phyloP scores from a whole-genome alignment of 2,888 invertebrate genomes.

The Callyntrura sp. region DNA sequence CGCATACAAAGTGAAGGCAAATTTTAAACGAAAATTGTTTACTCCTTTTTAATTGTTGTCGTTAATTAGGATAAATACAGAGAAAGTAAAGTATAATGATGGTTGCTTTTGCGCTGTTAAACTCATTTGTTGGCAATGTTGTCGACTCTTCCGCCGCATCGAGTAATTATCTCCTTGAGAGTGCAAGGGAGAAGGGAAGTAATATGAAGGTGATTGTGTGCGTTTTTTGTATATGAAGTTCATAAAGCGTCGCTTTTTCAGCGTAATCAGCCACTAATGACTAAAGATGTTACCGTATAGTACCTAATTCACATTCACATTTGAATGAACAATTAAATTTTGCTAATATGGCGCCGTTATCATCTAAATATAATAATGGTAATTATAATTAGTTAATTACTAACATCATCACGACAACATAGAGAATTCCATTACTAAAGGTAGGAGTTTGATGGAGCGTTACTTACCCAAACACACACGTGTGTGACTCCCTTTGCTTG shows the following conservation, averaged over 20 bases:
- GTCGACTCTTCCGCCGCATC: neutral
- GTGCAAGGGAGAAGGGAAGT: neutral
- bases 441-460: neutral
- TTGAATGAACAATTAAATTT: neutral
- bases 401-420: neutral
- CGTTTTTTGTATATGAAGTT: constrained; percentile 14
- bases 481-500: constrained; percentile 24
- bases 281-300: neutral
- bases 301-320: neutral
- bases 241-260: constrained; percentile 31
- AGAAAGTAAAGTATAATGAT: neutral
- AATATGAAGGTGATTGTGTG: constrained; percentile 14
- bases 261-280: neutral
- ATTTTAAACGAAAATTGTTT: neutral
- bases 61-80: neutral
- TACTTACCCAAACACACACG: constrained; percentile 2
- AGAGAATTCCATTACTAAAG: neutral
- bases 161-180: neutral
- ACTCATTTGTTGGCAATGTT: neutral
- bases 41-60: neutral
- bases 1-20: neutral
- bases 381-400: constrained; percentile 13
- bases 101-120: neutral
- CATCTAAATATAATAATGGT: neutral
- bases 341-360: neutral